Evolutionary conservation across 2,113 vertebrate species (phyloP).

Genomic region (Electrona antarctica): DNA sequence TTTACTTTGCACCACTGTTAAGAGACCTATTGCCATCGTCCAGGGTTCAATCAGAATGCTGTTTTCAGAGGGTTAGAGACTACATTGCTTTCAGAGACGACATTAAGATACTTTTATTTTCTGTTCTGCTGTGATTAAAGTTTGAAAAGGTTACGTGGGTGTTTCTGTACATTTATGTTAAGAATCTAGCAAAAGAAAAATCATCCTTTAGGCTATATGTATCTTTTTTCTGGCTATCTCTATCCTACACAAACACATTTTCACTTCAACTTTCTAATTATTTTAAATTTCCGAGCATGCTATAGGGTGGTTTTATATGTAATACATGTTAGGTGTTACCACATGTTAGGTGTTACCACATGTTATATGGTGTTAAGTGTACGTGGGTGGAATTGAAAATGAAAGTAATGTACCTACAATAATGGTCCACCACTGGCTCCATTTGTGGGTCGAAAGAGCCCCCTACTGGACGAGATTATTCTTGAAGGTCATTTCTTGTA

Average conservation of each 20-base stretch:
- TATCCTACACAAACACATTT: constrained; percentile 11
- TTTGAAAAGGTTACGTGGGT: constrained; percentile 45
- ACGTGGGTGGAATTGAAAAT: constrained; percentile 28
- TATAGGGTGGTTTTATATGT: constrained; percentile 39
- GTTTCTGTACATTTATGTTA: constrained; percentile 42
- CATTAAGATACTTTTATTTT: constrained; percentile 8
- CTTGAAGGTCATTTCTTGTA: constrained; percentile 3
- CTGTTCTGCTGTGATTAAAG: constrained; percentile 53
- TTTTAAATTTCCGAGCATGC: constrained; percentile 31
- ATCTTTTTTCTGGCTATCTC: constrained; percentile 16
- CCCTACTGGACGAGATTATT: constrained; percentile 64
- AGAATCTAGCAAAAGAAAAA: constrained; percentile 22
- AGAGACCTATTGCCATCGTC: too few species aligned
- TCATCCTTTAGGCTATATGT: constrained; percentile 9
- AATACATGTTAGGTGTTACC: constrained; percentile 24
- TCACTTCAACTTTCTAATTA: constrained; percentile 1
- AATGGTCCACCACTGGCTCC: constrained; percentile 21
- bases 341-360: constrained; percentile 10
- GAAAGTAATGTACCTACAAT: constrained; percentile 27
- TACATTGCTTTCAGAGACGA: constrained; percentile 24
- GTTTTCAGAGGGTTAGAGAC: constrained; percentile 51
- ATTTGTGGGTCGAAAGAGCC: constrained; percentile 73
- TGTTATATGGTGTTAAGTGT: neutral
- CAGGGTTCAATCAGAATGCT: constrained; percentile 2
- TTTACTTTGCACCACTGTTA: too few species aligned